A percentile compares a stretch with the other conserved stretches of the same genome.
phyloP scores from a whole-genome alignment of 2,113 vertebrate genomes.

The Engraulis encrasicolus region DNA sequence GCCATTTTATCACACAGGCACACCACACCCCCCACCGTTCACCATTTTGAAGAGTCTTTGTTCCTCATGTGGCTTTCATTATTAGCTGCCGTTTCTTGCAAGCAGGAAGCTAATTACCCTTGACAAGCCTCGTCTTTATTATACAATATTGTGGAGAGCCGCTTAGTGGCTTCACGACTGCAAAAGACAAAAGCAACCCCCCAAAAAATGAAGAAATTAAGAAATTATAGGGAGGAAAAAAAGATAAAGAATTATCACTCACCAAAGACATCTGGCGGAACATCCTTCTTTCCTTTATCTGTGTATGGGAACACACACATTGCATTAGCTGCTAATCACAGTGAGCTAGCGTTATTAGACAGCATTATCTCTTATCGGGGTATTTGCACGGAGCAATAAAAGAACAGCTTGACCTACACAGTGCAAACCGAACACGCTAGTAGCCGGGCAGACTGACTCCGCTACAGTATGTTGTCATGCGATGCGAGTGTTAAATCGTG shows the following conservation, averaged over 20 bases:
- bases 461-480: too few species aligned
- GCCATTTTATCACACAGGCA: too few species aligned
- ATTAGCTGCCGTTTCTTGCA: background rate
- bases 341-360: slow-evolving; percentile 82
- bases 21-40: too few species aligned
- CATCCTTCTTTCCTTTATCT: slow-evolving; percentile 74
- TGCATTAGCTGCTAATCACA: background rate
- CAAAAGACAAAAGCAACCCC: background rate
- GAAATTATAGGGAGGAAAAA: background rate
- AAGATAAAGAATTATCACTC: background rate
- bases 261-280: slow-evolving; percentile 68
- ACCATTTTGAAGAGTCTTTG: too few species aligned
- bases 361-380: background rate
- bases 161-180: background rate
- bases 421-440: background rate
- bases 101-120: background rate
- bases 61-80: background rate
- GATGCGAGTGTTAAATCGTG: background rate
- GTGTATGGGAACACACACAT: slow-evolving; percentile 49
- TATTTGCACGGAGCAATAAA: background rate
- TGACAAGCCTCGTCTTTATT: background rate
- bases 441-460: too few species aligned
- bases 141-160: background rate
- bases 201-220: background rate
- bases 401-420: background rate